phyloP scores from a whole-genome alignment of 2,888 invertebrate genomes.

The Aromia moschata region DNA sequence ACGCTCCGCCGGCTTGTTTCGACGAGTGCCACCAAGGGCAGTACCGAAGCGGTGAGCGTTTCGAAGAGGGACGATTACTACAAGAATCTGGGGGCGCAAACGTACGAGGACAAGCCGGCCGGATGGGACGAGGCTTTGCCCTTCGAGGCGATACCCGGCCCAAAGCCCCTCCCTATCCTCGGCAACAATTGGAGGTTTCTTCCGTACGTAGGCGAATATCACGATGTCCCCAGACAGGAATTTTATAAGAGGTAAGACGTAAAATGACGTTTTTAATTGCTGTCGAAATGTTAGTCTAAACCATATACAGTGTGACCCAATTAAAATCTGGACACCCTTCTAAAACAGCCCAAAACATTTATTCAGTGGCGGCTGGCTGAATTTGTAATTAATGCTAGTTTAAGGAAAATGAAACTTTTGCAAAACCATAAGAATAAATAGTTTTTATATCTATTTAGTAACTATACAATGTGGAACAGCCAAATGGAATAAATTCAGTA shows the following conservation, averaged over 20 bases:
- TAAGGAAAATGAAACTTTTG: too few species aligned
- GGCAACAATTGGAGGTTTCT: slow-evolving; percentile 54
- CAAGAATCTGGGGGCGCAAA: slow-evolving; percentile 18
- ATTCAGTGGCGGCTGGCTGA: too few species aligned
- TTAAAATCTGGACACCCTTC: too few species aligned
- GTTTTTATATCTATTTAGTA: too few species aligned
- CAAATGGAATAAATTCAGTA: too few species aligned
- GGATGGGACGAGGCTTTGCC: slow-evolving; percentile 51
- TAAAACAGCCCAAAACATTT: too few species aligned
- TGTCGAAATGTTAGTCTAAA: too few species aligned
- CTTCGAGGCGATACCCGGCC: slow-evolving; percentile 50
- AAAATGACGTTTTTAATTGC: too few species aligned
- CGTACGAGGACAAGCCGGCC: slow-evolving; percentile 40
- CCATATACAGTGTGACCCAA: too few species aligned
- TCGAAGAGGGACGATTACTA: slow-evolving; percentile 20
- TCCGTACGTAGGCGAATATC: slow-evolving; percentile 48
- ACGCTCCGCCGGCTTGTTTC: not conserved
- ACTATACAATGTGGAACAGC: too few species aligned
- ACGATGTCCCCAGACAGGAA: slow-evolving; percentile 37
- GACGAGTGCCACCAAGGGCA: not conserved
- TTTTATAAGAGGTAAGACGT: slow-evolving; percentile 43
- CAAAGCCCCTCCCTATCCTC: slow-evolving; percentile 52
- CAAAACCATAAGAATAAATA: too few species aligned
- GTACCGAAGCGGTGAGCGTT: not conserved
- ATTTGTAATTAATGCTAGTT: too few species aligned